Evolutionary conservation across 2,888 invertebrate genomes (phyloP).

Genomic region (Malacosoma neustria): DNA sequence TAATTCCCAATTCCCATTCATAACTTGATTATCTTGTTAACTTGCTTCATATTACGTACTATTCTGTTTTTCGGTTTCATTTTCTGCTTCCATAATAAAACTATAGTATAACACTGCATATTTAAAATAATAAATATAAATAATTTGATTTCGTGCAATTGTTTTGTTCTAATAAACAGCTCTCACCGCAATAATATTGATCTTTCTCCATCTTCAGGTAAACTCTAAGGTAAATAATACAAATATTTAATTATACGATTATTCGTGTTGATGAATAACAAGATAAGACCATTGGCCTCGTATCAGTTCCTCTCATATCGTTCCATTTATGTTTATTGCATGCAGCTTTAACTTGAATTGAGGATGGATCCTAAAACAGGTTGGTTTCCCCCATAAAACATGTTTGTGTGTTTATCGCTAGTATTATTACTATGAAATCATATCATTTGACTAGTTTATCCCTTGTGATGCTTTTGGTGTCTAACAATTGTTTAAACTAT

Average conservation of each 20-base stretch:
- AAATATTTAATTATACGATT: neutral
- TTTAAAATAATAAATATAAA: neutral
- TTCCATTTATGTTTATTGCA: slow-evolving; percentile 64
- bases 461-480: neutral
- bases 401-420: slow-evolving; percentile 10
- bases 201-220: neutral
- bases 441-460: neutral
- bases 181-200: neutral
- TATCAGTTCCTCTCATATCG: slow-evolving; percentile 49
- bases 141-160: neutral
- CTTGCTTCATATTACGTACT: too few relatives aligned
- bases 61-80: too few relatives aligned
- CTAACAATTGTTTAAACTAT: too few relatives aligned
- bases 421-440: too few relatives aligned
- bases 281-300: slow-evolving; percentile 13
- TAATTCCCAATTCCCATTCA: too few relatives aligned
- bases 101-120: too few relatives aligned
- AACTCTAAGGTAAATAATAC: neutral
- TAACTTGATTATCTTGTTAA: too few relatives aligned
- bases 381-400: slow-evolving; percentile 46
- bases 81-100: too few relatives aligned
- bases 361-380: slow-evolving; percentile 70
- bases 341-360: slow-evolving; percentile 60
- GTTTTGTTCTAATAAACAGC: neutral
- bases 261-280: neutral